A percentile compares a stretch with the other conserved stretches of the same genome.
Evolutionary conservation across 2,797 vertebrate species (phyloP).

Genomic region (Podargus strigoides): DNA sequence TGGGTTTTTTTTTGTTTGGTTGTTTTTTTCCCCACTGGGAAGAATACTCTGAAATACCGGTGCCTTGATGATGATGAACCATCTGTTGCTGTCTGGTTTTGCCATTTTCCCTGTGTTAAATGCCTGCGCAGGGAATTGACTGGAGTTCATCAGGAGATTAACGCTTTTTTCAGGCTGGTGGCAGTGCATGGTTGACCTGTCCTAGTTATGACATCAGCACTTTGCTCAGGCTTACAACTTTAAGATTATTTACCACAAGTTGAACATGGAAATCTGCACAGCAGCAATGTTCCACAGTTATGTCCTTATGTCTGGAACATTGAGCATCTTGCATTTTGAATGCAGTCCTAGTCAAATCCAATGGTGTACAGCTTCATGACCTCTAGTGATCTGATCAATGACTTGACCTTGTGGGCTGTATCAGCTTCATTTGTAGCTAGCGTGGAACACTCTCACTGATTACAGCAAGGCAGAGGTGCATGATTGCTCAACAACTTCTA

Average conservation of each 20-base stretch:
- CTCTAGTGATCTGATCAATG: neutral
- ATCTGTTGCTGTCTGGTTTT: neutral
- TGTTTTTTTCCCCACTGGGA: neutral
- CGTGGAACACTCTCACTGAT: neutral
- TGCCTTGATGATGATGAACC: neutral
- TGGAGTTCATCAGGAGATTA: neutral
- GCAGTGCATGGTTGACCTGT: neutral
- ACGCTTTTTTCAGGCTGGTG: neutral
- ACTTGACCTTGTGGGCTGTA: neutral
- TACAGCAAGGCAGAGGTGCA: neutral
- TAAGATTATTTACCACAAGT: neutral
- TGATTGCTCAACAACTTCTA: neutral
- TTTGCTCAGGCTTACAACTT: neutral
- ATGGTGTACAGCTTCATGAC: neutral
- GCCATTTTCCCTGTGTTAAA: neutral
- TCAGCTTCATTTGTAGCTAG: neutral
- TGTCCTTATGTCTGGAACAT: fast-evolving
- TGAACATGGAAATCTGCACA: neutral
- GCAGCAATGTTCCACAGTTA: neutral
- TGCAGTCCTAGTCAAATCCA: neutral
- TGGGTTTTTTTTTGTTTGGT: neutral
- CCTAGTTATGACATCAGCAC: neutral
- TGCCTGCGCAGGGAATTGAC: neutral
- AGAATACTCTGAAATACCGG: neutral
- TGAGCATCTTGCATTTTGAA: neutral